phyloP scores from a whole-genome alignment of 2,113 vertebrate species.

The Apodemus speciosus region DNA sequence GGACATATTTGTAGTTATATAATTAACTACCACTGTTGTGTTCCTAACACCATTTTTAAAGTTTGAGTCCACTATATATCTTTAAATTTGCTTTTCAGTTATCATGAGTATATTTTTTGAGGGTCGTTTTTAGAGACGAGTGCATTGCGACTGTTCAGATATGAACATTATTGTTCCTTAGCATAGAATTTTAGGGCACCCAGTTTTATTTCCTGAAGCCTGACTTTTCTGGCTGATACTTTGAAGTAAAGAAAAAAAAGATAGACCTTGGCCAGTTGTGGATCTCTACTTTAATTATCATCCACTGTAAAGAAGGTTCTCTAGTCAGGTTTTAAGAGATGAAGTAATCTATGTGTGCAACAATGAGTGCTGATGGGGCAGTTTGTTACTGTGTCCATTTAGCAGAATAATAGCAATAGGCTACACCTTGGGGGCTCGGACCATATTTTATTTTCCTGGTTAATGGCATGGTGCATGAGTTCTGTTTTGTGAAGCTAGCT shows the following conservation, averaged over 20 bases:
- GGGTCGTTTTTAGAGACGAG: neutral
- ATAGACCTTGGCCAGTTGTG: neutral
- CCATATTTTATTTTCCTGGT: neutral
- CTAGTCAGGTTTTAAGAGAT: neutral
- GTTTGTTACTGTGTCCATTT: neutral
- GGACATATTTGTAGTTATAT: neutral
- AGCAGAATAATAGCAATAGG: neutral
- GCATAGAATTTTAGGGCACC: neutral
- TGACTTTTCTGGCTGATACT: neutral
- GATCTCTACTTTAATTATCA: neutral
- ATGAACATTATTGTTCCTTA: neutral
- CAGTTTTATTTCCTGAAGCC: neutral
- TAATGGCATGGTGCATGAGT: neutral
- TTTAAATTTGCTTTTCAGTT: neutral
- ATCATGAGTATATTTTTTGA: neutral
- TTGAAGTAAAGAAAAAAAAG: neutral
- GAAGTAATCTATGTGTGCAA: neutral
- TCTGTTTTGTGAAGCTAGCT: neutral
- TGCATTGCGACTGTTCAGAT: neutral
- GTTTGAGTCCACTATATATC: neutral
- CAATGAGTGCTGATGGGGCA: neutral
- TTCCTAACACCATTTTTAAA: neutral
- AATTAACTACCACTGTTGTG: neutral
- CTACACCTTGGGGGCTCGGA: neutral
- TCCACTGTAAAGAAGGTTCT: neutral